Base-by-base conservation (phyloP, 2,797 vertebrate species). In the Etheostoma perlongum region DNA sequence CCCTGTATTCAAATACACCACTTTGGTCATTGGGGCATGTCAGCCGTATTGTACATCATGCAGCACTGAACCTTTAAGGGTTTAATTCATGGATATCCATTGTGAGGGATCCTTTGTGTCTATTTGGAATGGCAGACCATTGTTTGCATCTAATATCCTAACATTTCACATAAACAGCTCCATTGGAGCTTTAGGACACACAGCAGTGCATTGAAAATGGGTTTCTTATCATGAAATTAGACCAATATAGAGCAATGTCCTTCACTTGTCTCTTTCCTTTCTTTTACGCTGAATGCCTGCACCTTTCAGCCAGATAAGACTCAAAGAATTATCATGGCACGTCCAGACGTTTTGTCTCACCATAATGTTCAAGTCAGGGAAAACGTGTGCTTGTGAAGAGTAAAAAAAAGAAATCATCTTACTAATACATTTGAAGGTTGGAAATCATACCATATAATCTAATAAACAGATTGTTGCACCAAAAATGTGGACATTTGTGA, bases 201-300 rank as follows among this genome's bases (percentile, higher is more conserved):
- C 68, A 61, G 27, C 6, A 7, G 40, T 25, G 46, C 18, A 36
- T 51, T 69, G 49, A 69, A 70, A 70, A 75, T 71, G 11, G 1
- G 36, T 63, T 78, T 75, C 65, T 79, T 74, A 74, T 84, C 72
- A 69, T 23, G 10, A 55, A 75, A 72, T 59, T 44, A 53, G 55
- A 25, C 64, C 23, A 48, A 67, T 57, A 36, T 12, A 59, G 49
- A 55, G 49, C 18, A 25, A 70, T 55, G 71, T 78, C 79, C 61
- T 78, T 81, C 30, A 11, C 59, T 62, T 67, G 12, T 55, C 52
- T 70, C 16, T 14, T 11, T 73, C 30, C 65, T 49, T 15, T 68
- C 44, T 63, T 12, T 5, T 12, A 6, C 63, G 59, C 15, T 74
- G 49, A 77, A 58, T 67, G 64, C 13, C 53, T 49, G 6, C n/a